Evolutionary conservation across 2,113 vertebrate species (phyloP), one percentile per base, ranked within the genome.

Genomic region (Trinectes maculatus): DNA sequence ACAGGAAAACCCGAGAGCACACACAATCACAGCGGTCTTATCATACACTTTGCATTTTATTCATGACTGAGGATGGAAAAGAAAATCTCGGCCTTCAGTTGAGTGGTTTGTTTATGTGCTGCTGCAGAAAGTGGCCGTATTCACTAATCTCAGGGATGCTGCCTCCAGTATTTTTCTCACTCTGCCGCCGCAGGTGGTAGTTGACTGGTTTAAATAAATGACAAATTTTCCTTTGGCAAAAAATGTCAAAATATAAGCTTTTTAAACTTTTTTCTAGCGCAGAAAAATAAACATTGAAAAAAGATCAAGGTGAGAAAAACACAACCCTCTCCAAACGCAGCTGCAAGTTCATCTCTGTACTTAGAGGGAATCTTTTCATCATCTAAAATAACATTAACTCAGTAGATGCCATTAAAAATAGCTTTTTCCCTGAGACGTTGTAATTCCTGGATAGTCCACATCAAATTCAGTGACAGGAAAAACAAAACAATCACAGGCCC

Each of bases 21-120:
- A 13, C 36, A 4, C 22, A 59, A n/a, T 57, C 52, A 39, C 22
- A 39, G 21, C 10, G 9, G 44, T 25, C 0, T 24, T 26, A 47
- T 71, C 70, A 16, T 49, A 33, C n/a, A 8, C n/a, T 71, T 71
- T 67, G 34, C 58, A 58, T 83, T 75, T 72, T 33, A 46, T 63
- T 46, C 49, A 54, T 79, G 56, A 74, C 74, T 74, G 59, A 59
- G 43, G 49, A 74, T 65, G 34, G 77, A 85, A 79, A 25, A 13
- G 9, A 25, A 31, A 51, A 29, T 2, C 28, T 64, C 16, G 15
- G 63, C 80, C 88, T 85, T 84, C 56, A 73, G 39, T 54, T 52
- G 74, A 87, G 80, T 71, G 79, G 65, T 74, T 84, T 84, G 74
- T 87, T 87, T 85, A 28, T 62, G 53, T 57, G 53, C 52, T 60